Conservation (phyloP, 30 jellyfish, hydroid and myxozoan genomes). For the Chrysaora quinquecirrha region DNA sequence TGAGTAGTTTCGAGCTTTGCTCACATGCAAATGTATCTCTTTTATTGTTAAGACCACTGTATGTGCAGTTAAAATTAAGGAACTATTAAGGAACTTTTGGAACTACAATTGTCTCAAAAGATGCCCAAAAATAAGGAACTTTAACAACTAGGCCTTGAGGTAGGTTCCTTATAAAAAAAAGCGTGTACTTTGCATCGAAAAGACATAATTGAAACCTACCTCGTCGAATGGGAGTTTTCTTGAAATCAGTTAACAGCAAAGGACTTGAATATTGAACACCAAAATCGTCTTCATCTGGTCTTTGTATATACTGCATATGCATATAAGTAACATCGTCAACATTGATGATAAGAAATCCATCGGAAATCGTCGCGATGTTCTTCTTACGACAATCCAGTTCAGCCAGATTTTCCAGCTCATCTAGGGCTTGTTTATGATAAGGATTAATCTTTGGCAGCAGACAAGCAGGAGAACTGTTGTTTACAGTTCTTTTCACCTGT, state of each 20-base stretch:
- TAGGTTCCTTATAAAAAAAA: too few species aligned
- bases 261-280: slow-evolving; percentile 28
- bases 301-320: slow-evolving; percentile 28
- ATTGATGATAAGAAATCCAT: slow-evolving; percentile 10
- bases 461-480: slow-evolving; percentile 23
- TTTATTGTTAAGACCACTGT: too few species aligned
- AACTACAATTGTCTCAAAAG: too few species aligned
- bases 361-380: slow-evolving; percentile 1
- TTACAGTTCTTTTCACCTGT: background rate
- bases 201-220: too few species aligned
- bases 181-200: too few species aligned
- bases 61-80: too few species aligned
- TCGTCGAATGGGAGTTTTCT: slow-evolving; percentile 9
- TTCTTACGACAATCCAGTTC: slow-evolving; percentile 29
- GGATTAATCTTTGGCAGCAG: slow-evolving; percentile 50
- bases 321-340: slow-evolving; percentile 25
- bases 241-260: background rate
- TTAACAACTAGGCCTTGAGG: too few species aligned
- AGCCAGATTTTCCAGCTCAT: slow-evolving; percentile 40
- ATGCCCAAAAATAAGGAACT: too few species aligned
- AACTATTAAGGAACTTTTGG: too few species aligned
- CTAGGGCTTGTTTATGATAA: slow-evolving; percentile 46
- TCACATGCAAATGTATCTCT: too few species aligned
- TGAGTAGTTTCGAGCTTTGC: too few species aligned
- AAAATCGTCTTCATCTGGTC: slow-evolving; percentile 55